A percentile compares a stretch with the other conserved stretches of the same genome.
Conservation (phyloP, 2,113 vertebrate species). For the Tetraodon nigroviridis region DNA sequence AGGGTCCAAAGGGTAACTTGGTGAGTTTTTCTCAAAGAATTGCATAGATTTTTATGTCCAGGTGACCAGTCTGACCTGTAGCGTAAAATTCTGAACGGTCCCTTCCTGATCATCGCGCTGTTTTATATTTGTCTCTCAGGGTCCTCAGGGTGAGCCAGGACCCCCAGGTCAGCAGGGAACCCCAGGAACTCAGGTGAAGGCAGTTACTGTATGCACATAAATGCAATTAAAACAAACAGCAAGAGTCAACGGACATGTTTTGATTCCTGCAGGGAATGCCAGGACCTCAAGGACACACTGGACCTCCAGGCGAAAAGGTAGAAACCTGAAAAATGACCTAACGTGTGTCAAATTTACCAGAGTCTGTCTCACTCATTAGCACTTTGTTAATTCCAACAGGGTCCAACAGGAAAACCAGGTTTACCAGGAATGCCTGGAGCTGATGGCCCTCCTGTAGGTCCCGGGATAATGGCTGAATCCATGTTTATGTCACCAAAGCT, state of each 20-base stretch:
- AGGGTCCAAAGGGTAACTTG: constrained; percentile 95
- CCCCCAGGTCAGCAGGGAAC: constrained; percentile 91
- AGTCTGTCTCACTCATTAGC: neutral
- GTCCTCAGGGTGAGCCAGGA: constrained; percentile 91
- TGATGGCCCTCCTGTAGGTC: constrained; percentile 85
- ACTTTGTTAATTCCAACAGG: constrained; percentile 64
- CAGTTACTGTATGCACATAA: fast-evolving
- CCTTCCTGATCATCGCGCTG: neutral
- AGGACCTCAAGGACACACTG: constrained; percentile 93
- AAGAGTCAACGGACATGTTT: neutral
- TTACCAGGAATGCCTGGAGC: constrained; percentile 89
- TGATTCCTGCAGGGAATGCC: constrained; percentile 83
- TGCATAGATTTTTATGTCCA: no score
- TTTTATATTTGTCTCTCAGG: constrained; percentile 59
- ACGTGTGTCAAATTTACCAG: no score
- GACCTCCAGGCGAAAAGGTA: constrained; percentile 95
- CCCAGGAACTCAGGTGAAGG: constrained; percentile 85
- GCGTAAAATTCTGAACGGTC: neutral
- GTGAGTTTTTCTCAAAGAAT: constrained; percentile 67
- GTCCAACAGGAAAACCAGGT: constrained; percentile 86
- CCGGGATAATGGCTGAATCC: fast-evolving
- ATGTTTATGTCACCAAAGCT: neutral
- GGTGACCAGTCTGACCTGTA: no score
- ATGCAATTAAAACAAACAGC: no score
- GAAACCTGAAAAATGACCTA: neutral